Evolutionary conservation across 2,113 vertebrate genomes (phyloP).

Genomic region (Corapipo altera): DNA sequence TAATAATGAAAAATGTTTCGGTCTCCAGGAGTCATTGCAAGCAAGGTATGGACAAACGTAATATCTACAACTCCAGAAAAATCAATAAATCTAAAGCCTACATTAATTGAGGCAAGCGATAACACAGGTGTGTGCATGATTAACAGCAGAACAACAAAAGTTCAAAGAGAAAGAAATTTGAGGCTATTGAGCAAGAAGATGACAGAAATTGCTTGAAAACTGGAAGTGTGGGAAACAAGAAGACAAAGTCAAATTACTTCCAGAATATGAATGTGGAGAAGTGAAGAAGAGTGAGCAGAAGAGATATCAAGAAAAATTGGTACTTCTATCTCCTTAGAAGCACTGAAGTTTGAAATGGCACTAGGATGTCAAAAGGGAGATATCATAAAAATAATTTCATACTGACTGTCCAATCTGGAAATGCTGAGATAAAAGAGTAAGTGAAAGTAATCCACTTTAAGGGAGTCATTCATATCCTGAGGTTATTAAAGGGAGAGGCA

Average conservation of each 20-base stretch:
- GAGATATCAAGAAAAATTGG: background rate
- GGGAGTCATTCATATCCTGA: background rate
- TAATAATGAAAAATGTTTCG: background rate
- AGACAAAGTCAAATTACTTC: background rate
- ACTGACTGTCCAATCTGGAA: rapidly evolving
- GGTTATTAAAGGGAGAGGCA: background rate
- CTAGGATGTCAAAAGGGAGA: background rate
- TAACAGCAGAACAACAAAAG: background rate
- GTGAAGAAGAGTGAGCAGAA: background rate
- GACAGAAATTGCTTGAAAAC: background rate
- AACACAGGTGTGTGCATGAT: background rate
- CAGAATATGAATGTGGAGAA: background rate
- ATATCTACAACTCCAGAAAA: background rate
- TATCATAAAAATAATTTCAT: background rate
- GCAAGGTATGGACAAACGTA: background rate
- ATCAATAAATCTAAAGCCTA: background rate
- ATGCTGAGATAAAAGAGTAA: background rate
- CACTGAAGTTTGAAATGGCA: background rate
- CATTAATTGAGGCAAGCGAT: background rate
- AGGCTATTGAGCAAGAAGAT: background rate
- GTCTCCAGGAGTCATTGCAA: background rate
- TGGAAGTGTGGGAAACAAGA: background rate
- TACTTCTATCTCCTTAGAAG: background rate
- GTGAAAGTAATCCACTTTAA: background rate
- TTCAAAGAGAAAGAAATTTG: background rate